phyloP scores from a whole-genome alignment of 1,140 invertebrate species.

The Battus philenor region DNA sequence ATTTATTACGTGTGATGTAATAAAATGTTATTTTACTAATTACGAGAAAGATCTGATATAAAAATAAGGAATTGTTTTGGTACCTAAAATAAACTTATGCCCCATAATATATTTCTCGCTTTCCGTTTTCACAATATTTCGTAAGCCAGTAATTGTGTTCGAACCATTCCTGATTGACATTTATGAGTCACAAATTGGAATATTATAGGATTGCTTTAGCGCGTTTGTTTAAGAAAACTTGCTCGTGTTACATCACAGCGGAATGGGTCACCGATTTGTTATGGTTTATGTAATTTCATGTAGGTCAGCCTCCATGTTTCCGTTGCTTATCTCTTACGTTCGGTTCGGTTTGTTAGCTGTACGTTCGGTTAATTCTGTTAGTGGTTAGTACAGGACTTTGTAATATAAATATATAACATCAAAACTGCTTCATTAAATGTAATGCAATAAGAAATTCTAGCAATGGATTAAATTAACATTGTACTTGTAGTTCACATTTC shows the following conservation, averaged over 20 bases:
- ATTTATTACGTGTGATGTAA: neutral
- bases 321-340: conserved; percentile 3
- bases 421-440: too few relatives aligned
- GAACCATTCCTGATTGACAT: conserved; percentile 10
- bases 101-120: conserved; percentile 6
- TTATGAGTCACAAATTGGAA: conserved; percentile 6
- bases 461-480: too few relatives aligned
- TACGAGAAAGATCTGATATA: neutral
- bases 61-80: conserved; percentile 6
- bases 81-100: conserved; percentile 4
- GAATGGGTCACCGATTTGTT: conserved; percentile 33
- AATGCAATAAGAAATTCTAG: too few relatives aligned
- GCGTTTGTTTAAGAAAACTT: conserved; percentile 25
- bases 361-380: too few relatives aligned
- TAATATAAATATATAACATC: too few relatives aligned
- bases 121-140: neutral
- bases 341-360: neutral
- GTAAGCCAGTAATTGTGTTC: conserved; percentile 2
- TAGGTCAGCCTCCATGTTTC: conserved; percentile 16
- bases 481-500: too few relatives aligned
- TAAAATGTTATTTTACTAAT: neutral
- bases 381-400: too few relatives aligned
- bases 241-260: conserved; percentile 35
- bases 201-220: conserved; percentile 3
- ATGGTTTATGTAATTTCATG: conserved; percentile 25